phyloP scores from a whole-genome alignment of 35 echinoderm and acorn worm species.

The Stichopus chloronotus region DNA sequence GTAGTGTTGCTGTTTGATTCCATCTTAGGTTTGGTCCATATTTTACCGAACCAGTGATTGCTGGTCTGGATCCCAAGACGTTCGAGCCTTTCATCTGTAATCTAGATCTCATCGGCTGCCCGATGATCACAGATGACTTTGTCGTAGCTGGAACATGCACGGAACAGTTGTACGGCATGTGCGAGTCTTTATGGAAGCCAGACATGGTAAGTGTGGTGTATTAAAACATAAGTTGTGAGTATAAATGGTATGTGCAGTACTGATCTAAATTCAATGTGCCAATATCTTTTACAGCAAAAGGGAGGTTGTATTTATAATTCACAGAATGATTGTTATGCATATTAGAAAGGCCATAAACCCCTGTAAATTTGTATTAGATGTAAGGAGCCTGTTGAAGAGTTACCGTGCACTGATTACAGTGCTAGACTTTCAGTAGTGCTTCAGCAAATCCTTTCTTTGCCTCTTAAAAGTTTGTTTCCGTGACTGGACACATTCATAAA shows the following conservation, averaged over 20 bases:
- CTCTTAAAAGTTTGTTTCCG: too few species aligned
- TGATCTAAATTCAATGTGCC: background rate
- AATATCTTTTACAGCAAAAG: background rate
- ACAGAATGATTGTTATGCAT: too few species aligned
- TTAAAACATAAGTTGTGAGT: background rate
- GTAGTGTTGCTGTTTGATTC: too few species aligned
- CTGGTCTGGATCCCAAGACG: constrained; percentile 93
- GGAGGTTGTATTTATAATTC: background rate
- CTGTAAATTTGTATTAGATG: too few species aligned
- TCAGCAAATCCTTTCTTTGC: too few species aligned
- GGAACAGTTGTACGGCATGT: constrained; percentile 98
- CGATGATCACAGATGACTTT: constrained; percentile 98
- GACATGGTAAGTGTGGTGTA: constrained; percentile 77
- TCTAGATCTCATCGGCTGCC: constrained; percentile 94
- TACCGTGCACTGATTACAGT: too few species aligned
- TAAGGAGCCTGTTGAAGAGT: too few species aligned
- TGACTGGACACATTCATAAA: too few species aligned
- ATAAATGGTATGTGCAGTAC: background rate
- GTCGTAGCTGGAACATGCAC: constrained; percentile 96
- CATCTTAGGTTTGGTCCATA: constrained; percentile 91
- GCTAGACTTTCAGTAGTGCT: too few species aligned
- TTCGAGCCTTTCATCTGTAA: constrained; percentile 95
- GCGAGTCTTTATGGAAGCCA: constrained; percentile 95
- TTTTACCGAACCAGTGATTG: constrained; percentile 96
- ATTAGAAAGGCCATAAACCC: too few species aligned